These are phyloP conservation scores for Climacteris rufus DNA, from an alignment of 2,113 vertebrate species.

Conservation along the genomic window DNA sequence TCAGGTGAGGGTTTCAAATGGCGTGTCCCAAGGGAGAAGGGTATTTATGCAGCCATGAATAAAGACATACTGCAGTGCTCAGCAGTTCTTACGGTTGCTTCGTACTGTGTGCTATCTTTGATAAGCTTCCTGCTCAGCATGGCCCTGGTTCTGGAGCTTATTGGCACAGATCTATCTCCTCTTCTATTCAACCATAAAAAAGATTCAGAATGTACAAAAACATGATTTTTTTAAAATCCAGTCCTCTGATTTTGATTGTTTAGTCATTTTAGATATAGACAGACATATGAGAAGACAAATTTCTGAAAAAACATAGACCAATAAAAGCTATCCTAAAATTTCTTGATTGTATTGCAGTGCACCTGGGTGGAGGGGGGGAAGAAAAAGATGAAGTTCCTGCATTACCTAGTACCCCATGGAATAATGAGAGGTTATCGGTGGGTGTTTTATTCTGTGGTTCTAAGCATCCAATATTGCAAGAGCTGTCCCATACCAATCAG, in stretches of 20 bases:
- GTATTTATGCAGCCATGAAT: neutral
- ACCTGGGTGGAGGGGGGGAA: too few species aligned
- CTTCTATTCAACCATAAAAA: neutral
- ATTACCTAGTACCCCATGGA: neutral
- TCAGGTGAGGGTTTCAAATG: conserved; percentile 56
- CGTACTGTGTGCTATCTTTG: neutral
- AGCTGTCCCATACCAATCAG: neutral
- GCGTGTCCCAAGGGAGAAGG: neutral
- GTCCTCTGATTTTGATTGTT: neutral
- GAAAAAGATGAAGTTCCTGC: neutral
- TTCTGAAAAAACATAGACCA: neutral
- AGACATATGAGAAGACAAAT: neutral
- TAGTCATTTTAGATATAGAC: neutral
- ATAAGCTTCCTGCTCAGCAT: conserved; percentile 17
- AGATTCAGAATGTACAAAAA: neutral
- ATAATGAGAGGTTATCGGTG: neutral
- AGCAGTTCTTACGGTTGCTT: neutral
- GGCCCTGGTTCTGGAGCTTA: neutral
- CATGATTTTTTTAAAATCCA: neutral
- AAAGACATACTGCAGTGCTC: conserved; percentile 7
- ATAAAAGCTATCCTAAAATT: neutral
- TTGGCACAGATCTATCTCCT: neutral
- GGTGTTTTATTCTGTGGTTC: neutral
- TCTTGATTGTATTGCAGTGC: neutral
- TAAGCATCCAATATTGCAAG: neutral